Base-by-base conservation (phyloP, 2,888 invertebrate species). In the Acleris laterana region DNA sequence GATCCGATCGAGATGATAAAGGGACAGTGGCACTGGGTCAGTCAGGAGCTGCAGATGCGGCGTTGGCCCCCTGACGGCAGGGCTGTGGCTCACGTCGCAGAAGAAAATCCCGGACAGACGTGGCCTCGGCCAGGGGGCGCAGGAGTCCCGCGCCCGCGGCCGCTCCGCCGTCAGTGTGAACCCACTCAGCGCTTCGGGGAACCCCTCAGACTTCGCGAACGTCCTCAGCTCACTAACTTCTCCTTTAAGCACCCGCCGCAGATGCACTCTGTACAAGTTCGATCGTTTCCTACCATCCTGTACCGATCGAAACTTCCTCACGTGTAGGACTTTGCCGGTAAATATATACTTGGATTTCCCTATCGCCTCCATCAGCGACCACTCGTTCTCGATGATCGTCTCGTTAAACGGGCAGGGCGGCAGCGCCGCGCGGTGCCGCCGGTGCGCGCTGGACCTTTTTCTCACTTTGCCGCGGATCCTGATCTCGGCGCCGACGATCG, bases 1-100 rank as follows among this genome's bases (percentile, higher is more conserved):
- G 61, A 94, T 84, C 77, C 93, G 85, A 70, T 93, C 93, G 76
- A 94, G 83, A 77, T 93, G 93, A 72, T 93, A 93, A 32, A 94
- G 83, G 3, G 93, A 93, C 71, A 94, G 78, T 5, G 93, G 93
- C 68, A 94, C 89, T n/a, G 93, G 94, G 72, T 93, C 93, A 19
- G 92, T 90, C 55, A 92, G 71, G 51, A 93, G 77, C 48, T 84
- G 83, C 32, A 93, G 78, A 53, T 87, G 80, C 16, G 87, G 88
- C 13, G 81, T 76, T 1, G 83, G 83, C 68, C 85, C 84, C 71
- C 88, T 78, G 20, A 81, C 80, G 56, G 76, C 71, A 28, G 86
- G 85, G 17, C 74, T 75, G 53, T 80, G 80, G 11, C 80, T 77
- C 20, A 85, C 89, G 70, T 88, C 86, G 68, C 93, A 89, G 62